Evolutionary conservation across 92 coral and sea anemone species (phyloP).

Genomic region (Blastomussa wellsi): DNA sequence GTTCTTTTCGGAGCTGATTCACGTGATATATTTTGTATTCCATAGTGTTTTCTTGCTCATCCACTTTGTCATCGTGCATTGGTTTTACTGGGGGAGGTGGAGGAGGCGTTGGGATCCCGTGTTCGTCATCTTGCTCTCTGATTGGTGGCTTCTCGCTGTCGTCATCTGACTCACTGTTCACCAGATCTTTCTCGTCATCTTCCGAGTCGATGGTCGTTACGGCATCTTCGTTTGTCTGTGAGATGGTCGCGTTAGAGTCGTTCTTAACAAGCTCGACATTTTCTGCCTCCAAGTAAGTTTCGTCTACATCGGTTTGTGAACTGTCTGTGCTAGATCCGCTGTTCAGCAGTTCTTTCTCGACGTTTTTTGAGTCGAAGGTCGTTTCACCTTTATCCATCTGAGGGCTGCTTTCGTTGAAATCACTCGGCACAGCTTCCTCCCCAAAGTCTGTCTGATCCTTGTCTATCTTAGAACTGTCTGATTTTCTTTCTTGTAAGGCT

Average conservation of each 20-base stretch:
- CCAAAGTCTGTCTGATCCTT: neutral
- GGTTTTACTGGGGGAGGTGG: constrained; percentile 34
- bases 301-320: neutral
- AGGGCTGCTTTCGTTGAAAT: neutral
- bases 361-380: neutral
- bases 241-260: neutral
- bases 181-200: neutral
- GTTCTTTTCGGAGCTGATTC: constrained; percentile 46
- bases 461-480: neutral
- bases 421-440: neutral
- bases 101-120: constrained; percentile 45
- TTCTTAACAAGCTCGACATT: neutral
- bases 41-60: constrained; percentile 17
- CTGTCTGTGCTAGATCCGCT: neutral
- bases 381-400: neutral
- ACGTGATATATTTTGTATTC: constrained; percentile 36
- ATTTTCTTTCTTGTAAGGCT: neutral
- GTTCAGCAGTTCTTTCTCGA: neutral
- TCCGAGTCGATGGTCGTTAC: neutral
- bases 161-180: constrained; percentile 26
- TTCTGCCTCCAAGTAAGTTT: neutral
- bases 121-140: constrained; percentile 27
- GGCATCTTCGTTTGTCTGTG: neutral
- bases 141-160: constrained; percentile 19
- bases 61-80: neutral